A percentile compares a stretch with the other conserved stretches of the same genome.
Conservation (phyloP, 2,888 invertebrate genomes). For the Dasysyrphus tricinctus region DNA sequence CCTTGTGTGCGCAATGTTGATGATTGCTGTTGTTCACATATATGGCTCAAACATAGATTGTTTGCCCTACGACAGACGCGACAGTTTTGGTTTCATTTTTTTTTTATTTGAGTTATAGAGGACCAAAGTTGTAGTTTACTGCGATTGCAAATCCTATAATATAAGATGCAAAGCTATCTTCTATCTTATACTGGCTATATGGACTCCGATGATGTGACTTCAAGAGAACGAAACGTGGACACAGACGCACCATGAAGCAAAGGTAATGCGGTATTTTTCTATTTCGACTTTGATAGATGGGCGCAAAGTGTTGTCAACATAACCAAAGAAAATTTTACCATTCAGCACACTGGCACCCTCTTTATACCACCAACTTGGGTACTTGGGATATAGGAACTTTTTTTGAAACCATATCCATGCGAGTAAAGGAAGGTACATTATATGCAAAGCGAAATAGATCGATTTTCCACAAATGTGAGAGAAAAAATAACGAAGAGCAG, state of each 20-base stretch:
- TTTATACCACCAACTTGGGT: neutral
- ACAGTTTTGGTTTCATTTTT: conserved; percentile 31
- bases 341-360: conserved; percentile 5
- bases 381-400: too few relatives aligned
- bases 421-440: neutral
- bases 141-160: conserved; percentile 13
- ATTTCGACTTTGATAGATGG: conserved; percentile 83
- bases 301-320: conserved; percentile 76
- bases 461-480: conserved; percentile 68
- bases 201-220: neutral
- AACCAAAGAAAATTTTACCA: conserved; percentile 53
- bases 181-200: conserved; percentile 33
- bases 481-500: conserved; percentile 41
- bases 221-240: neutral
- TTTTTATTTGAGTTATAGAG: conserved; percentile 56
- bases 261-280: conserved; percentile 78
- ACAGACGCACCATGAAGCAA: conserved; percentile 36
- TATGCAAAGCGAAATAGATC: conserved; percentile 67
- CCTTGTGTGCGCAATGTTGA: conserved; percentile 20
- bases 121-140: conserved; percentile 45
- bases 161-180: conserved; percentile 52
- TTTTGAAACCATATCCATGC: too few relatives aligned
- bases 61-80: conserved; percentile 57
- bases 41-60: conserved; percentile 23
- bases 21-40: conserved; percentile 62